Base-by-base conservation (phyloP, 2,113 vertebrate genomes). In the Chionodraco myersi region DNA sequence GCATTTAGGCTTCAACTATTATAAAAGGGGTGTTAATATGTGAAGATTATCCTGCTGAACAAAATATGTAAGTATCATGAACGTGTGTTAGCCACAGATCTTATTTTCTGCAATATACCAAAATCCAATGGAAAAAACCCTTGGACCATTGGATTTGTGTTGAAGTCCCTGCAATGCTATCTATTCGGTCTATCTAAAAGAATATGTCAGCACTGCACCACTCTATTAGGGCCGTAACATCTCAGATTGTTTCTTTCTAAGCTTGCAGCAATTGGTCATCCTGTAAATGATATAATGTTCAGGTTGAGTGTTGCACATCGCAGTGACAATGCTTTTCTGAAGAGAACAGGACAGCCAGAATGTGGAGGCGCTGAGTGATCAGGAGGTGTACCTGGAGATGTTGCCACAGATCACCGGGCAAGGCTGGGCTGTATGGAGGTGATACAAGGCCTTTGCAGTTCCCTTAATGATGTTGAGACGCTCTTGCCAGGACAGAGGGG, bases 391-490 rank as follows among this genome's bases (percentile, higher is more conserved):
- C 91, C 93, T 95, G 62, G 91, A 93, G 74, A 95, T 90, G 79
- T 91, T 95, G 56, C 89, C 94, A 85, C 92, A 94, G 86, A 91
- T 69, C 62, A 96, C 81, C 0, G 84, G 69, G 59, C 81, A 93
- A 0, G 89, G 86, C 52, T 90, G 78, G 0, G 80, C 30, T 34
- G 30, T 83, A 61, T 94, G 94, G 70, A 96, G 90, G 72, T 92
- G 90, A 26, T 80, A 75, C 54, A 96, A 21, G 30, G 91, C 94
- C 88, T 88, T 83, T 0, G 86, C 84, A 45, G 80, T 64, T 60
- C 91, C 93, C 61, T 90, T 91, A 30, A 95, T 89, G 60, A 95
- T 53, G 63, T 67, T 44, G 26, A 95, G 89, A 51, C 91, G 87
- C 62, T 90, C 74, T 41, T 94, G 69, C 94, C 93, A 94, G 15